phyloP scores from a whole-genome alignment of 64 coral and sea anemone species.

The Stichodactyla mertensii region DNA sequence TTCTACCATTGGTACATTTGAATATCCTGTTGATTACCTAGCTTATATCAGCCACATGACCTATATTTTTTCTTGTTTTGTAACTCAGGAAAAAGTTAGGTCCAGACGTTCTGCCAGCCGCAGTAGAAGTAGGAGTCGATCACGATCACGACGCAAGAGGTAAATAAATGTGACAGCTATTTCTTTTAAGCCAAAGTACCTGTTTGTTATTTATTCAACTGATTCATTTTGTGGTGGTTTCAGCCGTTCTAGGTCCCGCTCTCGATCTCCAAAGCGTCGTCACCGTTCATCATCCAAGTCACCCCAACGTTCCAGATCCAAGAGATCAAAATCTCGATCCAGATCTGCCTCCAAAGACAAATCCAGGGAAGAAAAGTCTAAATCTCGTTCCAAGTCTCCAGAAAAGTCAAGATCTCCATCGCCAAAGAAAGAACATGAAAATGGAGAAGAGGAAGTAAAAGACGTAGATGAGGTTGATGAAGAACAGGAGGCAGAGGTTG shows the following conservation, averaged over 20 bases:
- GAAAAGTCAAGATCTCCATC: conserved; percentile 51
- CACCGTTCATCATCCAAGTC: conserved; percentile 53
- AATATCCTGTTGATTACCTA: not conserved
- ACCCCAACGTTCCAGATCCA: conserved; percentile 21
- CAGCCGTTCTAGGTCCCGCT: conserved; percentile 60
- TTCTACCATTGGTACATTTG: not conserved
- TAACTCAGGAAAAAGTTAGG: conserved; percentile 52
- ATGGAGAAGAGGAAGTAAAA: conserved; percentile 33
- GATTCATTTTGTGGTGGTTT: not conserved
- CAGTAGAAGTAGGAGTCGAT: conserved; percentile 46
- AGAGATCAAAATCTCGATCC: conserved; percentile 47
- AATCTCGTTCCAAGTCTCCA: conserved; percentile 62
- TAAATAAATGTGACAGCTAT: not conserved
- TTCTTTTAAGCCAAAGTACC: too few relatives aligned
- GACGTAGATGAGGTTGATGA: conserved; percentile 27
- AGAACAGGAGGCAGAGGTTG: not conserved
- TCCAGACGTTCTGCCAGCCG: conserved; percentile 41
- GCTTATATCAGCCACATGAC: not conserved
- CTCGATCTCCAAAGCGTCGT: conserved; percentile 76
- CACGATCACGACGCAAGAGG: conserved; percentile 52
- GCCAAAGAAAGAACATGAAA: conserved; percentile 38
- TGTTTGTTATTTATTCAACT: conserved; percentile 43
- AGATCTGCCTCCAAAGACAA: conserved; percentile 59
- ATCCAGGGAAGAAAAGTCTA: conserved; percentile 37
- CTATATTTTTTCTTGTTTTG: not conserved